phyloP scores from a whole-genome alignment of 1,140 invertebrate species.

The Halotydeus destructor region DNA sequence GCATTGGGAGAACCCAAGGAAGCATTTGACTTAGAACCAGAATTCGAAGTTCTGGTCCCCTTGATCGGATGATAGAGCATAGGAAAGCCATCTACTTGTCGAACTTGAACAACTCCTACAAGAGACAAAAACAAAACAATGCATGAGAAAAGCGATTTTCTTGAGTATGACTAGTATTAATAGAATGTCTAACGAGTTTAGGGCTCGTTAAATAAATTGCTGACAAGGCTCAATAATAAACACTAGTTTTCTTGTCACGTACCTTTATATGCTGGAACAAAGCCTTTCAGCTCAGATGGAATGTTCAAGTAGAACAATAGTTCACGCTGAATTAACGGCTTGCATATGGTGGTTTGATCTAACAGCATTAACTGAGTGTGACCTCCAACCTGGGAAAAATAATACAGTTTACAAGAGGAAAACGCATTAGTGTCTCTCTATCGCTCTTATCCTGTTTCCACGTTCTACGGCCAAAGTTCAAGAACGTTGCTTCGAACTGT shows the following conservation, averaged over 20 bases:
- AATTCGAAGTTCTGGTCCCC: neutral
- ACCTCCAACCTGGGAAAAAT: constrained; percentile 24
- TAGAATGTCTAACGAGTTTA: neutral
- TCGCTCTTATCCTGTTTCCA: too few species aligned
- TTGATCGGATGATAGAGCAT: constrained; percentile 12
- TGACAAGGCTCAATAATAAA: too few species aligned
- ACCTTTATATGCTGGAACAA: constrained; percentile 28
- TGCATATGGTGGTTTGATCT: constrained; percentile 27
- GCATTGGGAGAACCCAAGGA: neutral
- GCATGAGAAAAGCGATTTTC: neutral
- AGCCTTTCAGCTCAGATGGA: constrained; percentile 23
- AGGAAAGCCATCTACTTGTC: constrained; percentile 12
- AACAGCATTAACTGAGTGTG: constrained; percentile 25
- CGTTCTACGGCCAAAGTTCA: too few species aligned
- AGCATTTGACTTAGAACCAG: neutral
- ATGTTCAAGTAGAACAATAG: constrained; percentile 27
- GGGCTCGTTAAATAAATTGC: too few species aligned
- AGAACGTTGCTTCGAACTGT: too few species aligned
- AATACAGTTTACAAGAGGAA: neutral
- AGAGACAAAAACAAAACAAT: constrained; percentile 2
- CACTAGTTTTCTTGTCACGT: constrained; percentile 1
- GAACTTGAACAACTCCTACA: constrained; percentile 17
- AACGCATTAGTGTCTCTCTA: neutral
- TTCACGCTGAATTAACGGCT: constrained; percentile 26
- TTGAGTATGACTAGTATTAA: neutral